Conservation (phyloP, 2,113 vertebrate genomes). For the Electrona antarctica region DNA sequence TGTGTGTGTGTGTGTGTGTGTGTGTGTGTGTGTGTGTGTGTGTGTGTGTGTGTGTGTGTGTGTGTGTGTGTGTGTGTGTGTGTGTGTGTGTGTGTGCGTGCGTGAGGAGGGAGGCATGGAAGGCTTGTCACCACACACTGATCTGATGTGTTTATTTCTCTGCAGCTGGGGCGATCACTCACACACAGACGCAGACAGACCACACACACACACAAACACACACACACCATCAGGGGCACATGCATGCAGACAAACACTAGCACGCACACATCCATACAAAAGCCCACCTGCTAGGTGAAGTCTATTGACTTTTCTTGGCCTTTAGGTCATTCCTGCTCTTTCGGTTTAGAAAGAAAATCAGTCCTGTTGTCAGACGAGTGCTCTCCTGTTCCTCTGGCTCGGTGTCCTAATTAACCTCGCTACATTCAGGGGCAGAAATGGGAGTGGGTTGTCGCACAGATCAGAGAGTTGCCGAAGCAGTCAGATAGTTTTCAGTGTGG, state of each 20-base stretch:
- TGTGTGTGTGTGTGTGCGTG: constrained; percentile 8
- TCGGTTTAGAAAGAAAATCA: constrained; percentile 36
- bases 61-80: constrained; percentile 28
- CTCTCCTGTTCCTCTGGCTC: constrained; percentile 8
- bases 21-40: constrained; percentile 4
- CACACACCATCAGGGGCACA: constrained; percentile 2
- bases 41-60: constrained; percentile 3
- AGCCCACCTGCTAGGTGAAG: constrained; percentile 44
- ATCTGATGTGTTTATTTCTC: constrained; percentile 76
- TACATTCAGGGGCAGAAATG: constrained; percentile 6
- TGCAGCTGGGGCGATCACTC: constrained; percentile 76
- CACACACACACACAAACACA: constrained; percentile 25
- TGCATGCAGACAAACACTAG: constrained; percentile 22
- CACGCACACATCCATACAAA: constrained; percentile 29
- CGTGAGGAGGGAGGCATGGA: constrained; percentile 41
- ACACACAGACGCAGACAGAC: constrained; percentile 43
- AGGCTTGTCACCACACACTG: constrained; percentile 73
- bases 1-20: constrained; percentile 13
- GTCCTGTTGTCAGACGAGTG: constrained; percentile 21
- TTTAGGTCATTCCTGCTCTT: constrained; percentile 47
- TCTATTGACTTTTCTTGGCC: constrained; percentile 35
- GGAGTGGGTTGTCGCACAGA: background rate
- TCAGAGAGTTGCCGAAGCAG: constrained; percentile 2
- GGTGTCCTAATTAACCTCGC: constrained; percentile 20
- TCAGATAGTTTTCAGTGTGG: background rate